phyloP scores from a whole-genome alignment of 1,140 invertebrate species.

The Thaumetopoea pityocampa region DNA sequence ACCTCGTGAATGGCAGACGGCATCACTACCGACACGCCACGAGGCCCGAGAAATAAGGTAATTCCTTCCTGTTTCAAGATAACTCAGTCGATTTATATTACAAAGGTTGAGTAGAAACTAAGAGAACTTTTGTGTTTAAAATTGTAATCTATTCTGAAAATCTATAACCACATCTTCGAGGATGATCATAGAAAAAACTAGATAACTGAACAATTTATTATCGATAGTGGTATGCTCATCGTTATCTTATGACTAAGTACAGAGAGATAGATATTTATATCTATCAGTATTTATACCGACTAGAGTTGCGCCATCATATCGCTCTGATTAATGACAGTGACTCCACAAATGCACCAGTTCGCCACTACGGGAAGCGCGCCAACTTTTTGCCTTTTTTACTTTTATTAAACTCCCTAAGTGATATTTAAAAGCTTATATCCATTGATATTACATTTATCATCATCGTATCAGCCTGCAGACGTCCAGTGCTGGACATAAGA shows the following conservation, averaged over 20 bases:
- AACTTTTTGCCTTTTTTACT: conserved; percentile 43
- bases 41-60: too few species aligned
- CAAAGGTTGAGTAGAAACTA: too few species aligned
- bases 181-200: too few species aligned
- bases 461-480: not conserved
- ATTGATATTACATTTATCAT: not conserved
- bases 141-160: too few species aligned
- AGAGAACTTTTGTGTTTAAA: too few species aligned
- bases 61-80: too few species aligned
- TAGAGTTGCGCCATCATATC: conserved; percentile 14
- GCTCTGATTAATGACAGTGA: conserved; percentile 60
- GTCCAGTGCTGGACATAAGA: too few species aligned
- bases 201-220: too few species aligned
- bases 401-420: conserved; percentile 1
- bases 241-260: not conserved
- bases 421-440: conserved; percentile 6
- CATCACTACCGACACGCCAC: too few species aligned
- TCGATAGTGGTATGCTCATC: conserved; percentile 2
- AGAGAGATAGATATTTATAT: not conserved
- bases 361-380: conserved; percentile 31
- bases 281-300: not conserved
- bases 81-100: too few species aligned
- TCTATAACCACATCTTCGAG: too few species aligned
- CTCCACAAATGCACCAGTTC: conserved; percentile 33
- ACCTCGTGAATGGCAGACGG: too few species aligned